These are phyloP conservation scores for Odontomachus brunneus DNA, from an alignment of 1,140 invertebrate species.

Conservation along the genomic window DNA sequence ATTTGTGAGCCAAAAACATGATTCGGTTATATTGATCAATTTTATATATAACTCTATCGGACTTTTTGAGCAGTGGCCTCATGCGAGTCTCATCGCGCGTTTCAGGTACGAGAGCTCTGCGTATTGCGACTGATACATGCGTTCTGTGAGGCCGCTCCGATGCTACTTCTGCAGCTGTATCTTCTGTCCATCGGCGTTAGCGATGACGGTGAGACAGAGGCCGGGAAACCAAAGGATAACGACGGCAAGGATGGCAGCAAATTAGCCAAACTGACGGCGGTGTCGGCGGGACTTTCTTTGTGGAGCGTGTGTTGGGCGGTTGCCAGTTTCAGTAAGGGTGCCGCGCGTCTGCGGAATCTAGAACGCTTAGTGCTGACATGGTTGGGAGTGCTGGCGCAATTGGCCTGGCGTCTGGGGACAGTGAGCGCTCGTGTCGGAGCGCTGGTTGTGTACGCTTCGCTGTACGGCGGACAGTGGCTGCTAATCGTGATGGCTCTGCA, in stretches of 20 bases:
- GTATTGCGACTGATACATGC: slow-evolving; percentile 94
- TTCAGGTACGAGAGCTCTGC: slow-evolving; percentile 88
- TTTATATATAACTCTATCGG: no score
- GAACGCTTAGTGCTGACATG: slow-evolving; percentile 94
- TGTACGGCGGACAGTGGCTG: slow-evolving; percentile 89
- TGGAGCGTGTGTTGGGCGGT: slow-evolving; percentile 96
- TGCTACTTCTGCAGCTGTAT: slow-evolving; percentile 94
- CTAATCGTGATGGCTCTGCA: slow-evolving; percentile 92
- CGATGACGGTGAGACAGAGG: slow-evolving; percentile 60
- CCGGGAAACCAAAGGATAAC: slow-evolving; percentile 61
- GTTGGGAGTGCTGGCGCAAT: slow-evolving; percentile 92
- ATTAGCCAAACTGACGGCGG: slow-evolving; percentile 91
- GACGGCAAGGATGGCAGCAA: slow-evolving; percentile 79
- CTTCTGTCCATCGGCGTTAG: slow-evolving; percentile 87
- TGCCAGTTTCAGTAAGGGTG: slow-evolving; percentile 95
- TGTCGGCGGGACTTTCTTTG: slow-evolving; percentile 92
- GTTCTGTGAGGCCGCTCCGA: slow-evolving; percentile 94
- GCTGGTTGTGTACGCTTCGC: slow-evolving; percentile 93
- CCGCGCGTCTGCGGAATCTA: slow-evolving; percentile 90
- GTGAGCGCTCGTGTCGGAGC: slow-evolving; percentile 92
- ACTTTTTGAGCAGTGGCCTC: no score
- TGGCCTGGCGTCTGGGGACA: slow-evolving; percentile 94
- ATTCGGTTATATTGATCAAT: no score
- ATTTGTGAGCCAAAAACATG: no score
- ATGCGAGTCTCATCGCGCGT: background rate